Evolutionary conservation across 2,888 invertebrate genomes (phyloP), one percentile per base, ranked within the genome.

Genomic region (Polyploca ridens): DNA sequence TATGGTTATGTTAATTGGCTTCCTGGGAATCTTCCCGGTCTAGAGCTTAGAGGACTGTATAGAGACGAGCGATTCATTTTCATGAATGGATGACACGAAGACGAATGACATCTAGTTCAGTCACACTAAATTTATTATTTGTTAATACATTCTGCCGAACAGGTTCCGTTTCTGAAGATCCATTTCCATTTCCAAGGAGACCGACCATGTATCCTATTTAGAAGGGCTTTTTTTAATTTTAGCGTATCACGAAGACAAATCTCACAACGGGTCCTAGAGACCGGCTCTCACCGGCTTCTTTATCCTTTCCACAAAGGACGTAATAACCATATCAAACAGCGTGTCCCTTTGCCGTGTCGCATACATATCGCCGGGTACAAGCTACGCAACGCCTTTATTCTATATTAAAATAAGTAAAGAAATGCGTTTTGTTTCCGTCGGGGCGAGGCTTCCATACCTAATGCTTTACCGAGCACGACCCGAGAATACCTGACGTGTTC

Each of bases 291-390:
- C 86, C 90, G 89, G 85, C 85, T 85, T 81, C 81, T 91, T 90
- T 90, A 90, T 91, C 85, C 85, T 85, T 79, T 77, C 86, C 83
- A 91, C 92, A 93, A 94, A 93, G 90, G 88, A 90, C 87, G 90
- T 94, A 91, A 94, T 93, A 93, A 93, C 93, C 94, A 94, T 93
- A 93, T 94, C 93, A 93, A 93, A 92, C 90, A 85, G 89, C 88
- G 89, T 90, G 90, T 93, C 91, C 93, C 89, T 91, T 86, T 82
- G 88, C 89, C 86, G 90, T 80, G 87, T 81, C 85, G 93, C 93
- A 94, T 93, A 93, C 93, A 91, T 91, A 93, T 90, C 83, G 88
- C 75, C 76, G 79, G 76, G 81, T 75, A 80, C 74, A 78, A 78
- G 71, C 54, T 54, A 72, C 74, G 75, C 79, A 82, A 82, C 82